These are phyloP conservation scores for Maniola jurtina DNA, from an alignment of 1,140 invertebrate species.

Conservation along the genomic window DNA sequence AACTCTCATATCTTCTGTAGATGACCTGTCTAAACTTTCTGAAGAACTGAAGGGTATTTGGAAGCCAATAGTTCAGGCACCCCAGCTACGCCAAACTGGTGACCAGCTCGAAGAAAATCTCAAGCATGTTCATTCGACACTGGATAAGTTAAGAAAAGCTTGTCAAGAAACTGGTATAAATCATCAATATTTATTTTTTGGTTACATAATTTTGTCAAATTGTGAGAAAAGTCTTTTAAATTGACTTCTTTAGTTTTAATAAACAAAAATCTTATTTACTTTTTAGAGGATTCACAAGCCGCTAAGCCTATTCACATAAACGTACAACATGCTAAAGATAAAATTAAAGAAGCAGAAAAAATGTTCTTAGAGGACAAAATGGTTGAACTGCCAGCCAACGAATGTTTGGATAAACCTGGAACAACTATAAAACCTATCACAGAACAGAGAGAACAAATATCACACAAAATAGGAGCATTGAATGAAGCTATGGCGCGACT, in stretches of 20 bases:
- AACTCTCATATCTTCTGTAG: conserved; percentile 30
- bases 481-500: conserved; percentile 33
- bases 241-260: not conserved
- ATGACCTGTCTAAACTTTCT: conserved; percentile 20
- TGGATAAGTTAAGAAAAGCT: conserved; percentile 21
- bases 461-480: conserved; percentile 29
- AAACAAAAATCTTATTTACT: too few relatives aligned
- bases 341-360: conserved; percentile 26
- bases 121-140: conserved; percentile 13
- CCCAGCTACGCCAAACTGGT: conserved; percentile 15
- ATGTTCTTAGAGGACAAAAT: conserved; percentile 25
- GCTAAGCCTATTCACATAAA: not conserved
- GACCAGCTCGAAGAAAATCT: conserved; percentile 23
- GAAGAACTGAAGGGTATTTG: conserved; percentile 30
- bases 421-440: not conserved
- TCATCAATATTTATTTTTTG: not conserved
- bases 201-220: not conserved
- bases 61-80: conserved; percentile 24
- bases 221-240: not conserved
- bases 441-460: conserved; percentile 19
- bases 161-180: conserved; percentile 16
- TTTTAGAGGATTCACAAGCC: not conserved
- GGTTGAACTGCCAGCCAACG: conserved; percentile 12
- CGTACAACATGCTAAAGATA: conserved; percentile 28
- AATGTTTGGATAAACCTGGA: conserved; percentile 1